Evolutionary conservation across 2,113 vertebrate species (phyloP).

Genomic region (Litocranius walleri): DNA sequence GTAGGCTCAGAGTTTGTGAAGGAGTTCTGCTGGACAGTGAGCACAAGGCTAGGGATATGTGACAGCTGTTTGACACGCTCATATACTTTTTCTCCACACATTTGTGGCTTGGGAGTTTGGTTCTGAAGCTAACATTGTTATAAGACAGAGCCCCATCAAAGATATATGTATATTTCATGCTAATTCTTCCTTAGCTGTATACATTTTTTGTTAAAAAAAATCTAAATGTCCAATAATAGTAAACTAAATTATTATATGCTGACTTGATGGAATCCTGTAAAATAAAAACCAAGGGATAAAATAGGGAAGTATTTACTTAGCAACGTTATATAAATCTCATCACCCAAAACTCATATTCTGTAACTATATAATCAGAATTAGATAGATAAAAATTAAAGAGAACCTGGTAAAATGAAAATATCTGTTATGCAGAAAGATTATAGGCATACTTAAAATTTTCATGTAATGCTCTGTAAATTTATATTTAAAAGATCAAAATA

Average conservation of each 20-base stretch:
- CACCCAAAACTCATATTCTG: neutral
- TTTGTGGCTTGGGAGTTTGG: neutral
- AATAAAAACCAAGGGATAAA: conserved; percentile 22
- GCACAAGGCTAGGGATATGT: neutral
- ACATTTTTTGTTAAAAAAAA: neutral
- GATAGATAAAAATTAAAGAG: neutral
- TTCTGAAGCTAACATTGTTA: neutral
- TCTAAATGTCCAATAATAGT: neutral
- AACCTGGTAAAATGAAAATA: conserved; percentile 19
- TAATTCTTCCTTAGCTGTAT: neutral
- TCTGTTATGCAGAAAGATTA: neutral
- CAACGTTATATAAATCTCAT: neutral
- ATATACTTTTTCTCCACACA: neutral
- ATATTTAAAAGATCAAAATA: conserved; percentile 25
- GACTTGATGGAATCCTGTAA: neutral
- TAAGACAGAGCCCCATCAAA: neutral
- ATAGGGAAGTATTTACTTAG: neutral
- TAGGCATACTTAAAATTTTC: neutral
- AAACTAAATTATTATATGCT: neutral
- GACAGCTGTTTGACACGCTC: neutral
- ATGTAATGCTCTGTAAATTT: neutral
- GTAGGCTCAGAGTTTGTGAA: neutral
- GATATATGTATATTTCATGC: neutral
- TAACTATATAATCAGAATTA: neutral
- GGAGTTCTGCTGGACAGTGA: neutral